A percentile compares a stretch with the other conserved stretches of the same genome.
phyloP scores from a whole-genome alignment of 1,140 invertebrate species.

The Drosophila eugracilis region DNA sequence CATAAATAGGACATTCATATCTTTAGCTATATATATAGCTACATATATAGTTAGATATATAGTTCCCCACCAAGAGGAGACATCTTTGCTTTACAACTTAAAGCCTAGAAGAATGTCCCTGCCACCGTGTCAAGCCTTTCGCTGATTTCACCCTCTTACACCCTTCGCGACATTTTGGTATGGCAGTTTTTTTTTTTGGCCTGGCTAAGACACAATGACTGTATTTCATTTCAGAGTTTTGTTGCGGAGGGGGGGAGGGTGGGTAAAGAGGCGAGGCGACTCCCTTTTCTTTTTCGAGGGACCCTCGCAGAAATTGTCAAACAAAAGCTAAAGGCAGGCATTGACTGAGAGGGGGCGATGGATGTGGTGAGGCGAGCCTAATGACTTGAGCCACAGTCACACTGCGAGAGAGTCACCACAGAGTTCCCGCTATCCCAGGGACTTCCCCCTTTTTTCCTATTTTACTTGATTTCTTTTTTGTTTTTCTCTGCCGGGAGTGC shows the following conservation, averaged over 20 bases:
- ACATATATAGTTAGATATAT: no score
- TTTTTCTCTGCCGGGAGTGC: constrained; percentile 21
- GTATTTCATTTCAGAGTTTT: constrained; percentile 14
- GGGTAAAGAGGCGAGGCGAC: no score
- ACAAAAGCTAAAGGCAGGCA: constrained; percentile 51
- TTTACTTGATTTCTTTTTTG: no score
- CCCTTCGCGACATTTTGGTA: constrained; percentile 2
- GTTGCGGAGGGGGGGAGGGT: background rate
- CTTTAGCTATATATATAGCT: no score
- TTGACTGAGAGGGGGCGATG: constrained; percentile 1
- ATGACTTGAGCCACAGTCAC: constrained; percentile 67
- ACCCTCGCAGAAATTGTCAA: constrained; percentile 67
- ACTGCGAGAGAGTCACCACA: constrained; percentile 36
- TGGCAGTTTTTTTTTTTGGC: constrained; percentile 56
- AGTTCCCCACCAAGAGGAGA: background rate
- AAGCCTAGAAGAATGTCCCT: constrained; percentile 9
- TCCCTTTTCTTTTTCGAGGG: constrained; percentile 19
- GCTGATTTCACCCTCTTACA: constrained; percentile 28
- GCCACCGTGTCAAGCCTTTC: constrained; percentile 24
- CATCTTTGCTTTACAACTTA: background rate
- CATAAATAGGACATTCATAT: no score
- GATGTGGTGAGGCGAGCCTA: constrained; percentile 47
- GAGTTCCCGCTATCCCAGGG: constrained; percentile 10
- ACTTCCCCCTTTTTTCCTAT: no score
- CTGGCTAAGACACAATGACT: constrained; percentile 60